Base-by-base conservation (phyloP, 2,113 vertebrate species). In the Chaetodon trifascialis region DNA sequence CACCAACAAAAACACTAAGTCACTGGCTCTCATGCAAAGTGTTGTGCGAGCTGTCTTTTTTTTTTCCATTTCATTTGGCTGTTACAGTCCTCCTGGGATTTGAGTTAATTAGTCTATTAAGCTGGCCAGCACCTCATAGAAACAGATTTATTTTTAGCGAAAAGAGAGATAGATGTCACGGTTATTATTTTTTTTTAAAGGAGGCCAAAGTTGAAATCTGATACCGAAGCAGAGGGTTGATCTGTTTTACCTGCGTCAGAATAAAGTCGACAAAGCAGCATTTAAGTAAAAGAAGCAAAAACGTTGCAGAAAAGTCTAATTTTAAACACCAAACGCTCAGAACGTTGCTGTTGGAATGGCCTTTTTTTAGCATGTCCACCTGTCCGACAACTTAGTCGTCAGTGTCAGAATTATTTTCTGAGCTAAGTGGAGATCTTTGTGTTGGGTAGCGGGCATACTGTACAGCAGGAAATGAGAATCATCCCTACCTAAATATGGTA, bases 91-190 rank as follows among this genome's bases (percentile, higher is more conserved):
- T 83, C 82, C 40, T 73, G 86, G 79, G 90, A 86, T 88, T 90
- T 76, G 30, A 85, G 85, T 84, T 93, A 93, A 93, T 94, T 93
- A 90, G 78, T 83, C 82, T 65, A 87, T 90, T 89, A 93, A 85
- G 60, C 76, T 79, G 83, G 71, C 78, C 67, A 83, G 75, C 51
- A 65, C 85, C 75, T 84, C 19, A 60, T 47, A 72, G 75, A 89
- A 80, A 58, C 49, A 67, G 73, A 83, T 23, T 66, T 91, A 88
- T 92, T 89, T 89, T 84, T 83, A 88, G 86, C 73, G 52, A 80
- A 80, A 82, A 44, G 67, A 86, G 47, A 82, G 46, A 83, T 58
- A 67, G 49, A 85, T 75, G 62, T 65, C 40, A 15, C 40, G 67
- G 69, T 79, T 77, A 60, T 73, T 23, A 40, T 60, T 5, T 64